Evolutionary conservation across 2,113 vertebrate species (phyloP), one percentile per base, ranked within the genome.

Genomic region (Gopherus flavomarginatus): DNA sequence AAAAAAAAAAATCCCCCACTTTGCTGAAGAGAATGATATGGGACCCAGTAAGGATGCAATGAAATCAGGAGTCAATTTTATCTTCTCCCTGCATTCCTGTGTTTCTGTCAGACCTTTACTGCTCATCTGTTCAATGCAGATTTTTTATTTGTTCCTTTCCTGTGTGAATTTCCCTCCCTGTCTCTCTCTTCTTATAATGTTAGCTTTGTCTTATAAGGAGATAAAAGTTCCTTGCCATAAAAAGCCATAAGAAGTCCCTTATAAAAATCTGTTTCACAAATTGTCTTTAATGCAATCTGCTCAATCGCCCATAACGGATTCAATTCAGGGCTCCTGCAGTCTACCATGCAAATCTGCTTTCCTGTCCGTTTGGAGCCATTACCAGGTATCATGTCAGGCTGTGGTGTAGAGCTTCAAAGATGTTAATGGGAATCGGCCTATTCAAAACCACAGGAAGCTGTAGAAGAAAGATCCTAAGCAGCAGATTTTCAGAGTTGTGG

Each of bases 201-300:
- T 95, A 96, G 96, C 89, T 90, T 88, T 95, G 47, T 62, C 81
- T 81, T 87, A 86, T 91, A 83, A 89, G 93, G 92, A 95, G 92
- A 95, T 95, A 89, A 93, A 97, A 95, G 93, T 96, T 75, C 82
- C 47, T 75, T 6, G 26, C 90, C 84, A 59, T 96, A 96, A 94
- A 59, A 97, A 97, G 86, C 89, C 44, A 59, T 56, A 49, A 90
- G 49, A 86, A 92, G 52, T 29, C 86, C 72, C 92, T n/a, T 83
- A 85, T 80, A 95, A 93, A 94, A 95, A 91, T 69, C 91, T 94
- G 65, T 69, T 94, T 90, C 89, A 89, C 90, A 95, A 96, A 95
- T 95, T 92, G 62, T 79, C 95, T 93, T 96, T 90, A 93, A 90
- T 93, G 57, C 24, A 35, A 90, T 92, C 16, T 0, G 89, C 77